Percentiles rank a stretch among this genome's conserved stretches.
Evolutionary conservation across 2,113 vertebrate genomes (phyloP).

Genomic region (Archocentrus centrarchus): DNA sequence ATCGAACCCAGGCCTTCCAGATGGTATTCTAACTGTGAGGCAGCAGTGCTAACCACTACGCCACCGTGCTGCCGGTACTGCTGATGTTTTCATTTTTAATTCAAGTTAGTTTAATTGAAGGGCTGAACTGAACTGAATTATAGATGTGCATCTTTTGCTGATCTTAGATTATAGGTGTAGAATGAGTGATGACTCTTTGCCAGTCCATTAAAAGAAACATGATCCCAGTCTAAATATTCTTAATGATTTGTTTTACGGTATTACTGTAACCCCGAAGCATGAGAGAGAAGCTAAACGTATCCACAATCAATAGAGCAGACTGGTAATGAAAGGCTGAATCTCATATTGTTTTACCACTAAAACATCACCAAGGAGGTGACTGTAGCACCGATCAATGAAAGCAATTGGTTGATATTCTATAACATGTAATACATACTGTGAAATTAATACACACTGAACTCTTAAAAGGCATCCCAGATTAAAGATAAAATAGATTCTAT

Average conservation of each 20-base stretch:
- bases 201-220: conserved; percentile 19
- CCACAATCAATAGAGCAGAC: conserved; percentile 34
- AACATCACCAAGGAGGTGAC: background rate
- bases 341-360: background rate
- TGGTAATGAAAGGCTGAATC: background rate
- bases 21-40: too few species aligned
- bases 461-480: background rate
- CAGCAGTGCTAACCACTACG: too few species aligned
- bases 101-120: background rate
- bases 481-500: conserved; percentile 3
- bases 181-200: conserved; percentile 1
- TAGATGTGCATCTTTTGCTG: background rate
- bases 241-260: background rate
- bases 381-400: background rate
- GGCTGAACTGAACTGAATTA: background rate
- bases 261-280: background rate
- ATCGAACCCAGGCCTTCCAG: too few species aligned
- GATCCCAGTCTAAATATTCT: background rate
- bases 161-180: background rate
- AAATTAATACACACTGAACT: background rate
- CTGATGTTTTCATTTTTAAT: background rate
- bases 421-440: background rate
- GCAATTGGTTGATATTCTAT: background rate
- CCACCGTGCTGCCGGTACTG: too few species aligned
- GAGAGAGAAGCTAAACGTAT: background rate